Base-by-base conservation (phyloP, 2,797 vertebrate genomes). In the Bovichtus diacanthus region DNA sequence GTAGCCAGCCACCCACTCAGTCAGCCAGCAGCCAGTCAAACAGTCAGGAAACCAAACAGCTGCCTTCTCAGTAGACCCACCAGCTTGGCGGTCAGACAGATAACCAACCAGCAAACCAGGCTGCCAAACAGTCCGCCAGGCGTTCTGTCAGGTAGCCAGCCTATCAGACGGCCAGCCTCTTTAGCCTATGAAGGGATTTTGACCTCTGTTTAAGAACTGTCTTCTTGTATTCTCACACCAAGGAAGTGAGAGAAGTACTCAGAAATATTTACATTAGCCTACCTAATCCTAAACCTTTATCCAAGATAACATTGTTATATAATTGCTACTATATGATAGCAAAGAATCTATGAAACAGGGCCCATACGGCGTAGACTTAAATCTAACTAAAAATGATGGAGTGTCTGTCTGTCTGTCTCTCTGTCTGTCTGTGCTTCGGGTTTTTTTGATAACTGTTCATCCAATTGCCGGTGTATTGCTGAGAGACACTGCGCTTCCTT, bases 1-100 rank as follows among this genome's bases (percentile, higher is more conserved):
- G 44, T 23, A 76, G 79, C 85, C 84, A 90, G 86, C 58, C 62
- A 10, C 74, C 70, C 74, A 81, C 69, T 59, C 85, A 86, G 76
- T 36, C 68, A 84, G 54, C 49, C 77, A 90, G 65, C 75, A 82
- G 80, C 47, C 72, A 77, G 66, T 68, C 72, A 88, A 77, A 61
- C 80, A 88, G 64, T 43, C 83, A 84, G 60, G 59, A 78, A 83
- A 51, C 15, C 74, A 65, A 82, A 39, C 74, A 85, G 77, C 83
- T 84, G 71, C 73, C 74, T 76, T 7, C 74, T 74, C 59, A 51
- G 36, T 70, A 18, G 59, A 82, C 72, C 71, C 44, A 71, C n/a
- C 36, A 67, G 61, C 44, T 71, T 74, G 54, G 34, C 74, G 69
- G 74, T 43, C 38, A 68, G 60, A 67, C 55, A 71, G 56, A 56